Evolutionary conservation across 2,113 vertebrate genomes (phyloP).

Genomic region (Podarcis cretensis): DNA sequence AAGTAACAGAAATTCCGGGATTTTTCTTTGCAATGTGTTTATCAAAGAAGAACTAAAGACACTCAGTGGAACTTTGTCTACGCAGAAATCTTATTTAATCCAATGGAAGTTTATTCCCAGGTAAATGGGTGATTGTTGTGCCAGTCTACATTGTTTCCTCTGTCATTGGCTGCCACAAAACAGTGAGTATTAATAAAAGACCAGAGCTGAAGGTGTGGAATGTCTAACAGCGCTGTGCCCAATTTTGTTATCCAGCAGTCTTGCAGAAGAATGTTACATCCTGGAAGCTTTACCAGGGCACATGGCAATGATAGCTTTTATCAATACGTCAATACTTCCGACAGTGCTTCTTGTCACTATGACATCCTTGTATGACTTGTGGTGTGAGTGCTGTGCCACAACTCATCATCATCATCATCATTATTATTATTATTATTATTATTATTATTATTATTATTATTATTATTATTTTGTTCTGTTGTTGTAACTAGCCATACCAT

Average conservation of each 20-base stretch:
- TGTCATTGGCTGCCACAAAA: not conserved
- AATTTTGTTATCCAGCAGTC: not conserved
- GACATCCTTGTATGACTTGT: not conserved
- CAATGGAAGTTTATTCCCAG: too few species aligned
- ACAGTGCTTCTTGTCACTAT: not conserved
- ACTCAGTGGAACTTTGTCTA: not conserved
- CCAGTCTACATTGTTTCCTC: slow-evolving; percentile 17
- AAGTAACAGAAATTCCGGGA: slow-evolving; percentile 24
- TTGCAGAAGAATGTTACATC: not conserved
- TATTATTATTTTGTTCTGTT: not conserved
- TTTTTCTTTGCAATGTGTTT: slow-evolving; percentile 25
- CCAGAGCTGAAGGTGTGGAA: not conserved
- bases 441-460: too few species aligned
- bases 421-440: too few species aligned
- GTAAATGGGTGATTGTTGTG: too few species aligned
- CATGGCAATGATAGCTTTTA: not conserved
- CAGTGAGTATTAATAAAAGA: not conserved
- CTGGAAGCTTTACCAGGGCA: not conserved
- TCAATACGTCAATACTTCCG: too few species aligned
- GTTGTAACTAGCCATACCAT: not conserved
- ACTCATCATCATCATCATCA: too few species aligned
- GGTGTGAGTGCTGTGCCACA: not conserved
- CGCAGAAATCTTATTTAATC: too few species aligned
- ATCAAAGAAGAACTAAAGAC: slow-evolving; percentile 10
- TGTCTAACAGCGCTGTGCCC: not conserved